Base-by-base conservation (phyloP, 1,140 invertebrate species). In the Copidosoma floridanum region DNA sequence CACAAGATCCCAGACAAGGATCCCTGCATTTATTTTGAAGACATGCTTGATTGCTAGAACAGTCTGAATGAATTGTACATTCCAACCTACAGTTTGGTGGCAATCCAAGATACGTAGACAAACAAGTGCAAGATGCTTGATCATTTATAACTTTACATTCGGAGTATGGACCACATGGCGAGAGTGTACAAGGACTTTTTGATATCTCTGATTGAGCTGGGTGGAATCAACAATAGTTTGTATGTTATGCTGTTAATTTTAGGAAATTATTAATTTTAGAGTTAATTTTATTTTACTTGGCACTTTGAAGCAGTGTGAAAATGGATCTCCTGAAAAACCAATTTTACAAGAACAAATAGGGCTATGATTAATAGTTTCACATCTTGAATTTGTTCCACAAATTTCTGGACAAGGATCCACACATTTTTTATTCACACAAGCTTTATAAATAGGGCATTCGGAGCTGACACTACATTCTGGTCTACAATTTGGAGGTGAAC, bases 31-130 rank as follows among this genome's bases (percentile, higher is more conserved):
- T 87, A 70, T 88, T 82, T 64, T 84, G 85, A 35, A 87, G 84
- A 70, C 89, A 91, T 5, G 88, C 88, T 67, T 81, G 77, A 58
- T 83, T 83, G 59, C 83, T 84, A 24, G 83, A 72, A 75, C 89
- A 91, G 68, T 90, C 89, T 0, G 87, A 81, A 73, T 89, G 88
- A 16, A 89, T 84, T 4, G 83, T 81, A 78, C 89, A 91, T 74
- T 91, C 89, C 27, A 89, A 87, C 67, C 85, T 81, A 65, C 88
- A 90, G 67, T 86, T 87, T 24, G 88, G 88, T 59, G 89, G 87
- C 60, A 78, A 84, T 50, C 89, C 89, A n/a, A 85, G 78, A 65
- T 87, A 90, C 35, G 79, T 85, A 12, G 82, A 62, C 64, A 85
- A 76, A 68, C 89, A 87, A 2, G 81, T 81, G 61, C 86, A 88